phyloP scores from a whole-genome alignment of 2,888 invertebrate species.

The Agriopis aurantiaria region DNA sequence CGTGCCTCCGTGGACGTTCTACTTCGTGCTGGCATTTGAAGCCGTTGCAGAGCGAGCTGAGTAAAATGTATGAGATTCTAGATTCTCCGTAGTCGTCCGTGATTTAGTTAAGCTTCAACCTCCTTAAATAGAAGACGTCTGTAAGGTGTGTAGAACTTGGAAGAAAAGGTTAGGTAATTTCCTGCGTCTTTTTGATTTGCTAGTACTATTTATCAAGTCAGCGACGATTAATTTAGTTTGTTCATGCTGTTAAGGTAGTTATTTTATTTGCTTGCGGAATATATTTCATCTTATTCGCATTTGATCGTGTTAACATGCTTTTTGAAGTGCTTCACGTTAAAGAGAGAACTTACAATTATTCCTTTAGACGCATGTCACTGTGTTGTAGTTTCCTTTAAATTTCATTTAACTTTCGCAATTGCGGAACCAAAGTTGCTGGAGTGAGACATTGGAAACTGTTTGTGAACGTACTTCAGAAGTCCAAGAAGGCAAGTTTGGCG shows the following conservation, averaged over 20 bases:
- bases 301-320: not conserved
- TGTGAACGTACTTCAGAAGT: conserved; percentile 45
- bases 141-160: conserved; percentile 44
- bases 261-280: conserved; percentile 31
- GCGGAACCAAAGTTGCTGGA: conserved; percentile 31
- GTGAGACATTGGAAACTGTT: conserved; percentile 55
- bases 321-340: not conserved
- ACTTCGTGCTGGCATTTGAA: conserved; percentile 60
- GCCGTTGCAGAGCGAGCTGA: conserved; percentile 50
- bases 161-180: not conserved
- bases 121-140: conserved; percentile 48
- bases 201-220: conserved; percentile 19
- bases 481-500: conserved; percentile 50
- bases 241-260: conserved; percentile 39
- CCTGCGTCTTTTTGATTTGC: conserved; percentile 24
- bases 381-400: conserved; percentile 6
- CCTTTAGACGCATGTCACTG: not conserved
- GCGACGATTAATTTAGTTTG: conserved; percentile 25
- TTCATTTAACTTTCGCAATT: conserved; percentile 30
- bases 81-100: conserved; percentile 45
- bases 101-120: conserved; percentile 54
- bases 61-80: conserved; percentile 51
- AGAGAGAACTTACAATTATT: not conserved
- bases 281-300: not conserved
- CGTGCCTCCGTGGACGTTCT: conserved; percentile 61